Conservation (phyloP, 2,888 invertebrate species). For the Selenia dentaria region DNA sequence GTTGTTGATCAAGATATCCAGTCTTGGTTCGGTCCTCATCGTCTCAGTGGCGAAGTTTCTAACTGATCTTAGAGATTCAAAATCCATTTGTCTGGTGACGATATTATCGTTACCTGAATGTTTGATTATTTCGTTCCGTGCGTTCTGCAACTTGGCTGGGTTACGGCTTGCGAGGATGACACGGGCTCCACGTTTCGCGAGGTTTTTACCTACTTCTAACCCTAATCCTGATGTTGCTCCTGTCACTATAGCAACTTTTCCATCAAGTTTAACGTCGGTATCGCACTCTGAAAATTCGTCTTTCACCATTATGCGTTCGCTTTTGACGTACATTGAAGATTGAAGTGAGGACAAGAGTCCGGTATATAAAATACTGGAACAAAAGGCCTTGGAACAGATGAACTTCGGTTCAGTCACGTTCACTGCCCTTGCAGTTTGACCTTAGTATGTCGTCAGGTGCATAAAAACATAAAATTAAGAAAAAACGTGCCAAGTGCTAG, state of each 20-base stretch:
- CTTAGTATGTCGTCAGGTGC: too few relatives aligned
- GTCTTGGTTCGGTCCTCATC: constrained; percentile 64
- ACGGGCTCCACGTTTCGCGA: constrained; percentile 79
- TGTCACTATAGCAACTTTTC: constrained; percentile 68
- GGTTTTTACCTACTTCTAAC: constrained; percentile 61
- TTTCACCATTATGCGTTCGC: constrained; percentile 31
- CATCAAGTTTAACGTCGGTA: constrained; percentile 49
- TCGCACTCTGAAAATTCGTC: constrained; percentile 59
- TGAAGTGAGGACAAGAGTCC: too few relatives aligned
- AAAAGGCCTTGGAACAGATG: too few relatives aligned
- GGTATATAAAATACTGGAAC: too few relatives aligned
- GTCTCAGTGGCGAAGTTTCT: constrained; percentile 85
- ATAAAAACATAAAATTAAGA: too few relatives aligned
- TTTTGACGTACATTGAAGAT: too few relatives aligned
- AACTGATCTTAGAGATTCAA: constrained; percentile 77
- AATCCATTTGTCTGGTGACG: constrained; percentile 68
- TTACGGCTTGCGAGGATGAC: constrained; percentile 84
- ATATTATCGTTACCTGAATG: constrained; percentile 50
- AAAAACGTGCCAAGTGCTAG: too few relatives aligned
- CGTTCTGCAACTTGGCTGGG: constrained; percentile 47
- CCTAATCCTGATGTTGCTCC: constrained; percentile 67
- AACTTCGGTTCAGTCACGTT: too few relatives aligned
- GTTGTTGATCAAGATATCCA: constrained; percentile 75
- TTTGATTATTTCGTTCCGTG: constrained; percentile 45
- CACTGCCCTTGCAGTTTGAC: too few relatives aligned